phyloP scores from a whole-genome alignment of 2,888 invertebrate genomes.

The Hemicrepidius hirtus region DNA sequence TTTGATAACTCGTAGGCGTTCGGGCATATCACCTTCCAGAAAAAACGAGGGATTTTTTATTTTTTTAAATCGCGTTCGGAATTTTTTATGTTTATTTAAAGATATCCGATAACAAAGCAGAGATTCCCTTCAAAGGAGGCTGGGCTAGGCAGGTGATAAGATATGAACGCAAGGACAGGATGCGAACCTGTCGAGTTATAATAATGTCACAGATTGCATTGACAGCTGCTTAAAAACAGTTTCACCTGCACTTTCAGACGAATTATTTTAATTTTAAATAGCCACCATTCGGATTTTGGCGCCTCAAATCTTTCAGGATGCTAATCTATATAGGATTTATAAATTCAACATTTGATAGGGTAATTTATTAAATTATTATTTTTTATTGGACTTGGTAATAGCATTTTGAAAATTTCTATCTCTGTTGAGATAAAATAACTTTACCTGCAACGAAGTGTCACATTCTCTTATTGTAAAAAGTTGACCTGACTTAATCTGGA shows the following conservation, averaged over 20 bases:
- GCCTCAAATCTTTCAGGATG: neutral
- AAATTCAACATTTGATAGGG: constrained; percentile 2
- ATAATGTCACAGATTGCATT: constrained; percentile 27
- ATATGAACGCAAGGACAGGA: constrained; percentile 38
- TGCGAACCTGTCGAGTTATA: constrained; percentile 38
- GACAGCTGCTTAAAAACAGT: constrained; percentile 35
- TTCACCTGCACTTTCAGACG: constrained; percentile 31
- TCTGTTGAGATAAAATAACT: constrained; percentile 20
- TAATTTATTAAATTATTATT: too few species aligned
- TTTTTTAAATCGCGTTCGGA: neutral
- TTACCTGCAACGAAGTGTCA: constrained; percentile 38
- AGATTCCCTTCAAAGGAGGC: constrained; percentile 36
- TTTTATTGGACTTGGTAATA: constrained; percentile 3
- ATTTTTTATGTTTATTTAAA: neutral
- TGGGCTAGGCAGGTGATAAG: constrained; percentile 46
- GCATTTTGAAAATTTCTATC: constrained; percentile 23
- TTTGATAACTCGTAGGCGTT: constrained; percentile 28
- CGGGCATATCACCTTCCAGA: constrained; percentile 25
- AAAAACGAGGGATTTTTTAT: neutral
- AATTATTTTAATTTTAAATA: constrained; percentile 10
- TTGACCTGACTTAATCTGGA: constrained; percentile 52
- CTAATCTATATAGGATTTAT: constrained; percentile 1
- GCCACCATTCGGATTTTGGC: constrained; percentile 11
- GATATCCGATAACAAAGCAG: constrained; percentile 17
- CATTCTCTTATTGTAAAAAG: constrained; percentile 50